Conservation (phyloP, 2,113 vertebrate species). For the Ameiurus melas region DNA sequence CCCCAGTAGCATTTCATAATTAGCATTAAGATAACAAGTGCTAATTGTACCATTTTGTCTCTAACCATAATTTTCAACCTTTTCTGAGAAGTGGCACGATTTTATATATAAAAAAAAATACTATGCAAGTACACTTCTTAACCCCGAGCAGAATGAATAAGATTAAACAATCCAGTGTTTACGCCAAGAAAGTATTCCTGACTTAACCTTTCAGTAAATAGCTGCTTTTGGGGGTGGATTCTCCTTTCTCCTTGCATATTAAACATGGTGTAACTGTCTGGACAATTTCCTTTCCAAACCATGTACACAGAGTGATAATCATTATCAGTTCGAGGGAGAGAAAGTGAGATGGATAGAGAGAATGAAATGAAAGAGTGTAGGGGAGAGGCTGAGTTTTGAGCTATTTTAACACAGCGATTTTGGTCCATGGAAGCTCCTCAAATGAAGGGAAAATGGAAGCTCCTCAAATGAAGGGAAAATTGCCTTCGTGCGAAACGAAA, state of each 20-base stretch:
- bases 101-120: not conserved
- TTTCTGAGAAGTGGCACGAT: not conserved
- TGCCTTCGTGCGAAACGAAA: conserved; percentile 54
- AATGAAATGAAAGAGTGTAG: conserved; percentile 1
- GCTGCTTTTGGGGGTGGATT: not conserved
- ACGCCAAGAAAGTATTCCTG: not conserved
- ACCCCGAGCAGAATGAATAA: not conserved
- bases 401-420: conserved; percentile 52
- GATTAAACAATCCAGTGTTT: not conserved
- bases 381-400: conserved; percentile 21
- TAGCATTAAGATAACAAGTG: not conserved
- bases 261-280: not conserved
- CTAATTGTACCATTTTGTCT: not conserved
- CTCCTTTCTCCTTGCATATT: conserved; percentile 3
- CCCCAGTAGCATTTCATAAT: not conserved
- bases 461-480: conserved; percentile 49
- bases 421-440: conserved; percentile 37
- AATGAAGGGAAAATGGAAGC: conserved; percentile 49
- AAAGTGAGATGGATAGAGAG: conserved; percentile 4
- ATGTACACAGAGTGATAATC: conserved; percentile 19
- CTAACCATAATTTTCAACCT: not conserved
- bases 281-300: conserved; percentile 10
- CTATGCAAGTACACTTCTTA: not conserved
- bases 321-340: conserved; percentile 3
- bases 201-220: conserved; percentile 7